Base-by-base conservation (phyloP, 2,888 invertebrate genomes). In the Mimas tiliae region DNA sequence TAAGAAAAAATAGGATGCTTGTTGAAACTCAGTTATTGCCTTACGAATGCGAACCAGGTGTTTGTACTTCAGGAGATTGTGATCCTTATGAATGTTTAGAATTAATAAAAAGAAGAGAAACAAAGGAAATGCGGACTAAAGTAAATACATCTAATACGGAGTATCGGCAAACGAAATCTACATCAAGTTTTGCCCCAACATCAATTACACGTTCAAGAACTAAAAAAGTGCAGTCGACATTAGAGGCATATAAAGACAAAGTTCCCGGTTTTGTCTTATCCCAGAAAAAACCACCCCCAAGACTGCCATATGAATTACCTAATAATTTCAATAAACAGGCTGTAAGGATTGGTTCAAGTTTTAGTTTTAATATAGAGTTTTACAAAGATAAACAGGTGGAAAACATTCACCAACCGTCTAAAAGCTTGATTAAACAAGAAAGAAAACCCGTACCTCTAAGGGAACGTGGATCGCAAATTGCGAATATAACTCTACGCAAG, bases 341-440 rank as follows among this genome's bases (percentile, higher is more conserved):
- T 6, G 77, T 80, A 14, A 70, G 62, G 62, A 76, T 82, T 65
- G 72, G 77, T 52, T 82, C 82, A 8, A 77, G 67, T 62, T 74
- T 81, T 69, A 82, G 78, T 70, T 82, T 83, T 62, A 69, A 75
- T 65, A 66, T 83, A n/a, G 81, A 83, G 67, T 82, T 82, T 72
- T 77, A 69, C 68, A 83, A 80, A 72, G 69, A 79, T 16, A 68
- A 65, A 33, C 34, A 55, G 11, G 14, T 42, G 11, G 50, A 33
- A 38, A 42, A 58, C 11, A 6, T 6, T 12, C 38, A 38, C 19
- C 58, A 16, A 19, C 38, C 16, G 12, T 12, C 42, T 19, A 65
- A 58, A 58, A 42, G 8, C 0, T 12, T n/a, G 1, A 14, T 58
- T 47, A 16, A 58, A 11, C 19, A 12, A 16, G 34, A 19, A 21